Evolutionary conservation across 2,888 invertebrate species (phyloP).

Genomic region (Psylliodes chrysocephalus): DNA sequence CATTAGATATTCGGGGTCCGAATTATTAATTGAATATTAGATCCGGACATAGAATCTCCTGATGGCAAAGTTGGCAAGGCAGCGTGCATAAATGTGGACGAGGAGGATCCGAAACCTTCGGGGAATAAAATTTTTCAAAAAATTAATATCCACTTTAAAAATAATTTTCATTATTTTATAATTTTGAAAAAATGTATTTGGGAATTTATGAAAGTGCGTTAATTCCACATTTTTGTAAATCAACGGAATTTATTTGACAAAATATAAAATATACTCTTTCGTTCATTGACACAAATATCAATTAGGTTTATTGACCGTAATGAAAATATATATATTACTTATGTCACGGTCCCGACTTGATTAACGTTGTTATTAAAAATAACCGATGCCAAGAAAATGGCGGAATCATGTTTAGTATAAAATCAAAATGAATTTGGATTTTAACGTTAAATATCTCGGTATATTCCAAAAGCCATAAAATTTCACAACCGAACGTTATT

Average conservation of each 20-base stretch:
- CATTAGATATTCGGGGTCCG: no score
- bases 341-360: neutral
- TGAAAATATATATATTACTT: neutral
- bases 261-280: neutral
- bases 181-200: no score
- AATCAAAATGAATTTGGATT: slow-evolving; percentile 3
- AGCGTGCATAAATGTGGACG: no score
- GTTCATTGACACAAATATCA: neutral
- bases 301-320: slow-evolving; percentile 1
- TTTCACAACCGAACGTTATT: slow-evolving; percentile 5
- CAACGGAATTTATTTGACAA: neutral
- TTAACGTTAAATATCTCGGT: neutral
- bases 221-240: no score
- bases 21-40: no score
- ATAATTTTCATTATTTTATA: no score
- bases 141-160: no score
- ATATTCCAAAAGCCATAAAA: slow-evolving; percentile 9
- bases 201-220: no score
- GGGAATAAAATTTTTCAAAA: no score
- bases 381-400: neutral
- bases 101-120: no score
- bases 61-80: no score
- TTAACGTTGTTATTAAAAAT: slow-evolving; percentile 1
- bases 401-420: neutral
- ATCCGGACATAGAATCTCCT: no score